phyloP scores from a whole-genome alignment of 2,113 vertebrate species.

The Raja brachyura region DNA sequence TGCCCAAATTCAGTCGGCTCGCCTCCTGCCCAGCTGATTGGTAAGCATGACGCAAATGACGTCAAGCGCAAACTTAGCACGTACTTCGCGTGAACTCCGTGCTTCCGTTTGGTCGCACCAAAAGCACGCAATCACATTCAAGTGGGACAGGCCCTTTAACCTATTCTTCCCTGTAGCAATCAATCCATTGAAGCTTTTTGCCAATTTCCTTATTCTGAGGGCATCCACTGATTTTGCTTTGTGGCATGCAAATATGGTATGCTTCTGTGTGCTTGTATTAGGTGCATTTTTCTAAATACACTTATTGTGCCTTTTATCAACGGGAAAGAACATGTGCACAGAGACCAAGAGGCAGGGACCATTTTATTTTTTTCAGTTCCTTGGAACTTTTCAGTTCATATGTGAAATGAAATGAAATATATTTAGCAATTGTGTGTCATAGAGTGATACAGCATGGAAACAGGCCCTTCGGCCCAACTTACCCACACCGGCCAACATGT shows the following conservation, averaged over 20 bases:
- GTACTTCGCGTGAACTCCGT: too few relatives aligned
- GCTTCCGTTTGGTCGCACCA: too few relatives aligned
- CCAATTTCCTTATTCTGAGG: background rate
- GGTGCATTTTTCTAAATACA: background rate
- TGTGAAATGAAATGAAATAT: background rate
- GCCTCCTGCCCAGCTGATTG: too few relatives aligned
- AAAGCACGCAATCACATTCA: too few relatives aligned
- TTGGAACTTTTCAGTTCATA: background rate
- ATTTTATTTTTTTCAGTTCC: background rate
- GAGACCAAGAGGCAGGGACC: background rate
- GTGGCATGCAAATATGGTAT: background rate
- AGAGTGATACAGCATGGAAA: too few relatives aligned
- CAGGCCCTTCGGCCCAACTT: too few relatives aligned
- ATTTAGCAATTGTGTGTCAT: background rate
- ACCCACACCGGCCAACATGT: too few relatives aligned
- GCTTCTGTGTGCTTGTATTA: background rate
- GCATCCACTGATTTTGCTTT: background rate
- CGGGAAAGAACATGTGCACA: background rate
- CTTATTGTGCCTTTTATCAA: background rate
- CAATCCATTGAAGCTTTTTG: background rate
- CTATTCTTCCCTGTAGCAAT: background rate
- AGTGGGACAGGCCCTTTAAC: too few relatives aligned
- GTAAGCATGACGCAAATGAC: too few relatives aligned
- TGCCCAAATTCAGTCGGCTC: too few relatives aligned
- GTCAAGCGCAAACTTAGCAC: too few relatives aligned